Evolutionary conservation across 2,113 vertebrate species (phyloP), one percentile per base, ranked within the genome.

Genomic region (Daphoenositta chrysoptera): DNA sequence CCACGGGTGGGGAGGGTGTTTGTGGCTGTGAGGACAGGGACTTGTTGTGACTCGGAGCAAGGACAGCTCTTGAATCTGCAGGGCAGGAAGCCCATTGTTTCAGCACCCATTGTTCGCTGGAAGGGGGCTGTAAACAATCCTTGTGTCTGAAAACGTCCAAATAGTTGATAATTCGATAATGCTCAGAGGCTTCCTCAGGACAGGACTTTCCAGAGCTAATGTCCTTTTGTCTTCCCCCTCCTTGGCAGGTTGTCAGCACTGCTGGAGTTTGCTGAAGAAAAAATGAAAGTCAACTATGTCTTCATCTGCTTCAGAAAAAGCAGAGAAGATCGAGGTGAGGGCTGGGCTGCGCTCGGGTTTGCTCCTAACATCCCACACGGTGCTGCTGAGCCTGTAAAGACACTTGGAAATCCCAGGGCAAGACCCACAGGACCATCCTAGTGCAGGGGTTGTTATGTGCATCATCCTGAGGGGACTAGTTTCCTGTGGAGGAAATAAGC

Each of bases 221-320:
- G 58, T 78, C 79, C 87, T 93, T 89, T 73, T 94, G 88, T 82
- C 78, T 54, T 86, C 53, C 30, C 79, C 33, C 70, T 85, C 71
- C 83, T 72, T 91, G 95, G 76, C 98, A 99, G 99, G 97, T 98
- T 99, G 44, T 98, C 98, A 50, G 98, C 98, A 89, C 98, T 99
- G 97, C 93, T 99, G 78, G 99, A 99, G 97, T 99, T 99, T 94
- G 98, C 99, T 81, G 99, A 99, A 97, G 99, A 99, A 97, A 99
- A 99, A 97, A 98, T 99, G 98, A 99, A 99, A 98, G 98, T 99
- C 92, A 98, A 98, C 98, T 98, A 98, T 3, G 99, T 99, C 97
- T 99, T 99, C 96, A 97, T 99, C 97, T 99, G 99, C 98, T 99
- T 99, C 98, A 98, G 98, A 87, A 99, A 99, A 98, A 98, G 97